Base-by-base conservation (phyloP, 2,113 vertebrate genomes). In the Sylvia atricapilla region DNA sequence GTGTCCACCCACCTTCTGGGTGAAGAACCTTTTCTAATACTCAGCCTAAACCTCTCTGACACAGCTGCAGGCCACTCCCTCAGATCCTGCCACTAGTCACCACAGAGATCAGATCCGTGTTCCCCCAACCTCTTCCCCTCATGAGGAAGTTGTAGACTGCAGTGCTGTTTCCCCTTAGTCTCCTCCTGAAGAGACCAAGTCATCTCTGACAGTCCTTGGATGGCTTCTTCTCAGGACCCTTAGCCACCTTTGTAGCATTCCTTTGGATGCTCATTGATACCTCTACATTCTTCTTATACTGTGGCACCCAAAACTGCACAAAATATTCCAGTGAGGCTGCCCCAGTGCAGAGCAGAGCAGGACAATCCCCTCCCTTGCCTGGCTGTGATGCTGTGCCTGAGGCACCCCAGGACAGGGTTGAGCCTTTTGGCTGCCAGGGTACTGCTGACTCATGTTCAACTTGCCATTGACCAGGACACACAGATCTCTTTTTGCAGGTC, bases 281-380 rank as follows among this genome's bases (percentile, higher is more conserved):
- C 17, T 37, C 31, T 37, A 8, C 27, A 33, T 37, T 22, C 43
- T 58, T 64, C 13, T 50, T 27, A 21, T 3, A 18, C 14, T 22
- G 24, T 21, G 24, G 9, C 4, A 7, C 16, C 13, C 28, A 30
- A 47, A 60, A 7, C 20, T 39, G 30, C 7, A 3, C 24, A 46
- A 11, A 53, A 0, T 2, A 46, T 3, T 10, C 5, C 3, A 18
- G 24, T 1, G 28, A 46, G 53, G 24, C n/a, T 0, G 0, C 2
- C 0, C 10, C 53, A 60, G 60, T 0, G 0, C 53, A 82, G 46
- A 60, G n/a, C 53, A 60, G 69, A 21, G 20, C 0, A 0, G 39
- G 39, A 39, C 20, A 46, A 7, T 68, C 24, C 9, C 20, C 22
- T 30, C 14, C n/a, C 9, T 46, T 46, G 16, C 41, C 39, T 0